phyloP scores from a whole-genome alignment of 2,113 vertebrate species.

The Bubo blakistoni region DNA sequence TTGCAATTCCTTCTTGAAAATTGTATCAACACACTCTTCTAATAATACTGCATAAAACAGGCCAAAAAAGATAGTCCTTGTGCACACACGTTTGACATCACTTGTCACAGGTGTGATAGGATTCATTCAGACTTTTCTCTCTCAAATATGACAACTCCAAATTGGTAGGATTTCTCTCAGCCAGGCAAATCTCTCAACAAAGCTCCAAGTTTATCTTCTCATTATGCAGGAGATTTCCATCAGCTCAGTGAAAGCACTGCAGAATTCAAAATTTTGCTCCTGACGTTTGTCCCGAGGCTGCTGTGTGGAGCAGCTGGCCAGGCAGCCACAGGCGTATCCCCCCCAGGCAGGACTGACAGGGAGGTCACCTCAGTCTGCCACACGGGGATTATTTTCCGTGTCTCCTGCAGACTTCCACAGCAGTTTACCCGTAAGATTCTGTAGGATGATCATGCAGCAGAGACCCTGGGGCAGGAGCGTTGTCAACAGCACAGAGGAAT shows the following conservation, averaged over 20 bases:
- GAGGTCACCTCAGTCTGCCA: not conserved
- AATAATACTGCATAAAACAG: accelerated
- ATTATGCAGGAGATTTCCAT: not conserved
- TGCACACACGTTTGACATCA: not conserved
- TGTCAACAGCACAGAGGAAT: too few relatives aligned
- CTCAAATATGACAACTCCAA: accelerated
- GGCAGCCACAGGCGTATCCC: not conserved
- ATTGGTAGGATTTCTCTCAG: not conserved
- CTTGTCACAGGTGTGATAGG: not conserved
- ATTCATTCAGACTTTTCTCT: not conserved
- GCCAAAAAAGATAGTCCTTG: not conserved
- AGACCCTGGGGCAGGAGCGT: not conserved
- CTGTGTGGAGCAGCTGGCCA: accelerated
- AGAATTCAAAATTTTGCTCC: accelerated
- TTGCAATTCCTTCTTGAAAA: not conserved
- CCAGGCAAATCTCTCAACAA: not conserved
- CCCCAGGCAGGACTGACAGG: accelerated
- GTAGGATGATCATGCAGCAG: not conserved
- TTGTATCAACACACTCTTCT: accelerated
- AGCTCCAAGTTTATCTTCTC: not conserved
- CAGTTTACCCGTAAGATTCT: not conserved
- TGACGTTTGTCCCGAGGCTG: accelerated
- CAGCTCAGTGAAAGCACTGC: accelerated
- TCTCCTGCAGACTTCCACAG: not conserved
- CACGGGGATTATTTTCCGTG: accelerated